Percentiles rank a stretch among this genome's conserved stretches.
These are phyloP conservation scores for Albula glossodonta DNA, from an alignment of 2,113 vertebrate genomes.

Conservation along the genomic window DNA sequence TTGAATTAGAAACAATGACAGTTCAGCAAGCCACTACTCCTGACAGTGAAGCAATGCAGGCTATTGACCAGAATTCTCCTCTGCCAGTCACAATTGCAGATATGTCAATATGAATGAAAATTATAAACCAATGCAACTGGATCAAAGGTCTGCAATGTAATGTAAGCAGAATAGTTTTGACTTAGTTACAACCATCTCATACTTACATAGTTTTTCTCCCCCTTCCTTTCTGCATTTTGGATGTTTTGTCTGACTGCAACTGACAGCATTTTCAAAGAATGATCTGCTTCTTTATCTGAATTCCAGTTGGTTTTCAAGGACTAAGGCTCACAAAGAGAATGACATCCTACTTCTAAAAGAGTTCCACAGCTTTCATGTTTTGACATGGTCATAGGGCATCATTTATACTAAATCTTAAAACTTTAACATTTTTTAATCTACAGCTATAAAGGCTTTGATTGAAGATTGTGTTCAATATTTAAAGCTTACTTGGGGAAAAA, in stretches of 20 bases:
- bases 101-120: background rate
- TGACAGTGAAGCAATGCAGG: background rate
- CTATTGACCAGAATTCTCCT: background rate
- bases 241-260: constrained; percentile 11
- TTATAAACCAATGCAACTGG: background rate
- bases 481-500: background rate
- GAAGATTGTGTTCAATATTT: background rate
- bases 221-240: background rate
- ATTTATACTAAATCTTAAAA: background rate
- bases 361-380: background rate
- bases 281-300: constrained; percentile 5
- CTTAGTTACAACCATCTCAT: background rate
- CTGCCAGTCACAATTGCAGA: background rate
- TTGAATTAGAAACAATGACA: background rate
- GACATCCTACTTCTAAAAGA: background rate
- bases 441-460: background rate
- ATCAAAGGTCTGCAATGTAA: constrained; percentile 3
- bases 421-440: background rate
- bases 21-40: background rate
- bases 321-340: background rate
- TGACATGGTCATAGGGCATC: background rate
- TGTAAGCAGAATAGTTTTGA: background rate
- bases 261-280: constrained; percentile 10
- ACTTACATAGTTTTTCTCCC: background rate
- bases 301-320: background rate